These are phyloP conservation scores for Microcebus griseorufus DNA, from an alignment of 2,113 vertebrate species.

Conservation along the genomic window DNA sequence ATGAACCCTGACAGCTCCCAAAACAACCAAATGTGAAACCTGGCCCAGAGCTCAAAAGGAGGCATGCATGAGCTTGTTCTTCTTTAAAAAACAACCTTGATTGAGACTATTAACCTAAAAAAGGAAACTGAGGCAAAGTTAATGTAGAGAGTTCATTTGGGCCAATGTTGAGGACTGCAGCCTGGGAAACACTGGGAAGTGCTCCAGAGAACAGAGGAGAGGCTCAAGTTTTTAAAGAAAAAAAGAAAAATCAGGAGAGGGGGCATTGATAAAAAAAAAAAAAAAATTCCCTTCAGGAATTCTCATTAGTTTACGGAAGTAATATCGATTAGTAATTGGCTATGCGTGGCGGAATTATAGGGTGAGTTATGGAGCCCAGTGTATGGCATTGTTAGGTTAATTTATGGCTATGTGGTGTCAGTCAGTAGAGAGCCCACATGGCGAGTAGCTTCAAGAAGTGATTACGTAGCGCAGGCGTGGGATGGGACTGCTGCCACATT, in stretches of 20 bases:
- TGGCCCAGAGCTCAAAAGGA: background rate
- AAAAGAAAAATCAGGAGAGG: background rate
- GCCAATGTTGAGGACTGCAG: background rate
- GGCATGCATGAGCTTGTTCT: background rate
- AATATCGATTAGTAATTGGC: background rate
- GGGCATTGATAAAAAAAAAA: no score
- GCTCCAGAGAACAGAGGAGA: background rate
- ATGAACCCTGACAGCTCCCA: background rate
- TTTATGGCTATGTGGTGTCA: background rate
- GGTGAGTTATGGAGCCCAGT: background rate
- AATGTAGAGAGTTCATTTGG: background rate
- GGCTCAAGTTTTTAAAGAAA: background rate
- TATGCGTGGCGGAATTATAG: background rate
- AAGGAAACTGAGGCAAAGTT: background rate
- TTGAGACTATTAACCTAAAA: background rate
- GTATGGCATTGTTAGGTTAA: background rate
- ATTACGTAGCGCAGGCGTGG: background rate
- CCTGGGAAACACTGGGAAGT: background rate
- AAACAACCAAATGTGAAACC: background rate
- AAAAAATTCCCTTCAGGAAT: background rate
- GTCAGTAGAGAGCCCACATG: background rate
- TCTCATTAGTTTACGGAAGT: background rate
- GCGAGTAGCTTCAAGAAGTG: background rate
- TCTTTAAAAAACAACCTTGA: background rate
- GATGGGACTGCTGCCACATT: background rate